Base-by-base conservation (phyloP, 2,797 vertebrate species). In the Leontopithecus rosalia region DNA sequence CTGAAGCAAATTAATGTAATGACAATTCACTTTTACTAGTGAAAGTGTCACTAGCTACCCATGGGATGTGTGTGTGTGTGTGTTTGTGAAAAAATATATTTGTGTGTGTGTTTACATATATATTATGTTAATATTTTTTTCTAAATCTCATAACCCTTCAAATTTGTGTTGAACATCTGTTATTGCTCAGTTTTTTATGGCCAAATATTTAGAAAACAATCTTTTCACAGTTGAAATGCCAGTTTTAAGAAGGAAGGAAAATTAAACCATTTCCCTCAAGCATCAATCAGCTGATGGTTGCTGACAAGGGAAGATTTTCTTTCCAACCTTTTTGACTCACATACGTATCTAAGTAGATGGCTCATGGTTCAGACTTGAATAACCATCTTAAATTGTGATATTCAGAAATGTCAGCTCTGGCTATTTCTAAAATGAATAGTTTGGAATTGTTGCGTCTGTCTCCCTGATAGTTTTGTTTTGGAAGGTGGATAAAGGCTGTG, bases 371-470 rank as follows among this genome's bases (percentile, higher is more conserved):
- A 88, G 2, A 79, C 41, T 55, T 87, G 55, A 92, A 57, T 92
- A 95, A 85, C 26, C 48, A 43, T 85, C 52, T 92, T 92, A 88
- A 95, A 92, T 64, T 96, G 17, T 84, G 57, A 88, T 64, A 30
- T 87, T 81, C 39, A 91, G 79, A 76, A 89, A 96, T 93, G 61
- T 88, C 50, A 88, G 30, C 26, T 86, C 46, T 70, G 43, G 33
- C 72, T 55, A 55, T 46, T 92, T 94, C n/a, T 72, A 92, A 88
- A 94, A 46, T 83, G 24, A 79, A 28, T 77, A 24, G 72, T 87
- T 92, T 91, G 61, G 52, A 72, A 94, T 61, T 67, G 82, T 76
- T 57, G 41, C 7, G 0, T 80, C 77, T 64, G 3, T 84, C 41
- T 48, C 30, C 55, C 30, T 43, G 5, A 13, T 15, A 24, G 13